Evolutionary conservation across 2,888 invertebrate genomes (phyloP), one percentile per base, ranked within the genome.

Genomic region (Leptinotarsa peninsularis): DNA sequence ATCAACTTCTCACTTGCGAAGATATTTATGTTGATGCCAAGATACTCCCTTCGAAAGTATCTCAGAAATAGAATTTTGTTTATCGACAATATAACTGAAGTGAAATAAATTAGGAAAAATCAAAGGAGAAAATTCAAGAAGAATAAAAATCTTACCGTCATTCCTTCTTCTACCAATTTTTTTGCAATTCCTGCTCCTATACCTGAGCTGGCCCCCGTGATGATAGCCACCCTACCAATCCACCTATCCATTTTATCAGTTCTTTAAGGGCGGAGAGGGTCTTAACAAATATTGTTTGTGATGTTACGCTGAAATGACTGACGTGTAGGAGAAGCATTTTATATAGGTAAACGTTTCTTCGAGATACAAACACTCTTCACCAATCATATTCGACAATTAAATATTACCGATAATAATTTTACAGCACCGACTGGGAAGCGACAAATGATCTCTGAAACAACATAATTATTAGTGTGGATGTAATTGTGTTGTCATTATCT

Each of bases 151-250:
- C 75, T 80, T 79, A 92, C 92, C 71, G 88, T 88, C 74, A 92
- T 80, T 0, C 91, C 92, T 13, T 88, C 85, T 56, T 87, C 85
- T 1, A 89, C 87, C 54, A 91, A 85, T 72, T 88, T 87, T 76
- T 85, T 82, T 7, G 87, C 86, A 66, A 90, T 88, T 10, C 89
- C 89, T 2, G 89, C 89, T 18, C 91, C 93, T 73, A 93, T 92
- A 4, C 92, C 93, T 0, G 90, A 88, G 84, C 92, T 92, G 15
- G 91, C 92, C 2, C 93, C 93, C 0, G 92, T 93, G 69, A 93
- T 91, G 21, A 93, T 89, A 0, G 92, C 93, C 0, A 91, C 90
- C 81, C 90, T 90, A 77, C 91, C 91, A 15, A 83, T 81, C 92
- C 92, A 93, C 66, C 91, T 90, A 27, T 93, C 90, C 90, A 91